A percentile compares a stretch with the other conserved stretches of the same genome.
These are phyloP conservation scores for Mythimna lalbum DNA, from an alignment of 2,888 invertebrate genomes.

Conservation along the genomic window DNA sequence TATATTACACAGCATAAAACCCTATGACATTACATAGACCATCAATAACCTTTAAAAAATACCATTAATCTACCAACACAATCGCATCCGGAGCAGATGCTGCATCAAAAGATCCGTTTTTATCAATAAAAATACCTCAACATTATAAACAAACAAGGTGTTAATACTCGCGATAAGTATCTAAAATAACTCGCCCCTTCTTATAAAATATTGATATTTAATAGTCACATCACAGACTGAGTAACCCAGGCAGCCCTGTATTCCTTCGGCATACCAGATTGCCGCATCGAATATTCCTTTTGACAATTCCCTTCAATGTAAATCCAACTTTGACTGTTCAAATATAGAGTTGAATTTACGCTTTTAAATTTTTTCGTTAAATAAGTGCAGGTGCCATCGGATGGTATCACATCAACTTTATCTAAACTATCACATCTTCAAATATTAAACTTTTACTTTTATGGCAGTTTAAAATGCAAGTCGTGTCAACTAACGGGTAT, in stretches of 20 bases:
- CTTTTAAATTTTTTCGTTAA: slow-evolving; percentile 52
- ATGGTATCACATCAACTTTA: slow-evolving; percentile 81
- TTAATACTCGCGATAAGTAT: slow-evolving; percentile 86
- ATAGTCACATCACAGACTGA: slow-evolving; percentile 84
- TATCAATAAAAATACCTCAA: slow-evolving; percentile 76
- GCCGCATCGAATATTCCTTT: slow-evolving; percentile 85
- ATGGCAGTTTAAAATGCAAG: slow-evolving; percentile 84
- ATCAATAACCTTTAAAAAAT: slow-evolving; percentile 55
- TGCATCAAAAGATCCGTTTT: slow-evolving; percentile 73
- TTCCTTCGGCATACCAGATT: slow-evolving; percentile 86
- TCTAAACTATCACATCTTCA: slow-evolving; percentile 87
- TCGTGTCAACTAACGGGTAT: slow-evolving; percentile 81
- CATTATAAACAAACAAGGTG: slow-evolving; percentile 88
- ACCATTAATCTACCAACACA: slow-evolving; percentile 77
- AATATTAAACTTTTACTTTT: slow-evolving; percentile 89
- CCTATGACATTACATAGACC: slow-evolving; percentile 8
- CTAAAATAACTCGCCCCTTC: slow-evolving; percentile 80
- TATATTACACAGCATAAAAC: background rate
- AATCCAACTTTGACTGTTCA: slow-evolving; percentile 49
- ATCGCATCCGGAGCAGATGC: slow-evolving; percentile 83
- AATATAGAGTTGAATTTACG: slow-evolving; percentile 57
- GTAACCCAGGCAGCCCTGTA: slow-evolving; percentile 86
- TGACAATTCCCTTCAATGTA: slow-evolving; percentile 56
- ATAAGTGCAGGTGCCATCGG: slow-evolving; percentile 86
- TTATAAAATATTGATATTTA: slow-evolving; percentile 89